These are phyloP conservation scores for Taenioides sp. DNA, from an alignment of 2,797 vertebrate species.

Conservation along the genomic window DNA sequence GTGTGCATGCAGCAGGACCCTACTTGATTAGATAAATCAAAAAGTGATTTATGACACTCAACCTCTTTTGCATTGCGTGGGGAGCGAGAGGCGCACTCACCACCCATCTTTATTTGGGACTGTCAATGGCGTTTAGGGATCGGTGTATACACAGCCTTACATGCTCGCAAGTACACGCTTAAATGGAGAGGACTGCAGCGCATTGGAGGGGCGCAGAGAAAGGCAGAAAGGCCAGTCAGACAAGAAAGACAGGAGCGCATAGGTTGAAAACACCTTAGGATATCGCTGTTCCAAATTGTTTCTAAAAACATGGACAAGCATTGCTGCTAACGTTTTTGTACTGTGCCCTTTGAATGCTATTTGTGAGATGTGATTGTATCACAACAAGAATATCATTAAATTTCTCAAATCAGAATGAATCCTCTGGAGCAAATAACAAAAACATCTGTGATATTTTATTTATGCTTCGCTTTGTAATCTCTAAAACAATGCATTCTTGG, in stretches of 20 bases:
- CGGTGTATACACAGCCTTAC: constrained; percentile 37
- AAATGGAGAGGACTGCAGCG: constrained; percentile 41
- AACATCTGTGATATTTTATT: constrained; percentile 33
- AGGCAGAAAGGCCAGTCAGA: constrained; percentile 22
- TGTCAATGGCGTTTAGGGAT: constrained; percentile 77
- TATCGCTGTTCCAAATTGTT: constrained; percentile 58
- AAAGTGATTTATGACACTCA: constrained; percentile 86
- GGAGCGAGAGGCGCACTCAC: constrained; percentile 67
- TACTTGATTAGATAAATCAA: constrained; percentile 88
- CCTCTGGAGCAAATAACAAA: constrained; percentile 25
- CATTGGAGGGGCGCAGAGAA: constrained; percentile 24
- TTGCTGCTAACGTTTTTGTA: constrained; percentile 47
- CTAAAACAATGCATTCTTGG: constrained; percentile 48
- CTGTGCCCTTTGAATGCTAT: constrained; percentile 50
- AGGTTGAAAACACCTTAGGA: constrained; percentile 56
- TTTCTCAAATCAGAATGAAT: constrained; percentile 25
- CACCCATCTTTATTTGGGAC: constrained; percentile 86
- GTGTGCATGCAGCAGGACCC: constrained; percentile 80
- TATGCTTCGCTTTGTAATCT: constrained; percentile 29
- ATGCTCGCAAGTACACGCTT: constrained; percentile 38
- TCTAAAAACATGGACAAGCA: constrained; percentile 42
- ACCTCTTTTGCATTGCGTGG: constrained; percentile 77
- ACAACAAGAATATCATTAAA: constrained; percentile 49
- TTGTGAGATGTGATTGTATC: constrained; percentile 55
- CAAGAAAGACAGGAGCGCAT: constrained; percentile 20